A percentile compares a stretch with the other conserved stretches of the same genome.
Evolutionary conservation across 2,888 invertebrate genomes (phyloP).

Genomic region (Pterobdella sp.): DNA sequence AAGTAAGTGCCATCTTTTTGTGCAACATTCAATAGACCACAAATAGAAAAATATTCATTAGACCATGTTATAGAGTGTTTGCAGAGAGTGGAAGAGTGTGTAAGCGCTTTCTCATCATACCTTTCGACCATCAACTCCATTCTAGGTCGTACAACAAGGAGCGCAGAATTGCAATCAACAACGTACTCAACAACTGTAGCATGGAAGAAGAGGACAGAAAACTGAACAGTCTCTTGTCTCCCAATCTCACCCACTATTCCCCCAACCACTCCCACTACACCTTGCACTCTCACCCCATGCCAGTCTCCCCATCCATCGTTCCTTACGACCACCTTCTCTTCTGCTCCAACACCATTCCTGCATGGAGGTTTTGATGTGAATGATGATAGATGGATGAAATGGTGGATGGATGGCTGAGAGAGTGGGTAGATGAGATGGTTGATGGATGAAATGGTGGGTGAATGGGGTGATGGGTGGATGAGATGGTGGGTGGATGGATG

Average conservation of each 20-base stretch:
- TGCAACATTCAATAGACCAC: background rate
- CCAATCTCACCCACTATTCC: background rate
- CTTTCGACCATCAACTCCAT: background rate
- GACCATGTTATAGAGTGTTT: too few relatives aligned
- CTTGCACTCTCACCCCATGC: background rate
- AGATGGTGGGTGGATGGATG: conserved; percentile 4
- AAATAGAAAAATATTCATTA: too few relatives aligned
- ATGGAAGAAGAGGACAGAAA: background rate
- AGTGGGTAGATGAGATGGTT: background rate
- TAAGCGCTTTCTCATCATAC: too few relatives aligned
- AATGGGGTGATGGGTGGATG: conserved; percentile 3
- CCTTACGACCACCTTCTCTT: background rate
- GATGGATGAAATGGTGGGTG: background rate
- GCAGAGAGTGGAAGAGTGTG: too few relatives aligned
- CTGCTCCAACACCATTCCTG: background rate
- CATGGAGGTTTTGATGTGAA: background rate
- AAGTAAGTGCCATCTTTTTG: background rate
- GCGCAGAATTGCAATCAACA: background rate
- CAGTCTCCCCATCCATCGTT: background rate
- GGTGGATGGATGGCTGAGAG: background rate
- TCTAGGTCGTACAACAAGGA: background rate
- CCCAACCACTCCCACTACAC: background rate
- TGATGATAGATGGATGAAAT: background rate
- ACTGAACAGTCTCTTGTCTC: background rate
- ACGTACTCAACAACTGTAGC: conserved; percentile 13